A percentile compares a stretch with the other conserved stretches of the same genome.
phyloP scores from a whole-genome alignment of 2,113 vertebrate genomes.

The Anguilla japonica region DNA sequence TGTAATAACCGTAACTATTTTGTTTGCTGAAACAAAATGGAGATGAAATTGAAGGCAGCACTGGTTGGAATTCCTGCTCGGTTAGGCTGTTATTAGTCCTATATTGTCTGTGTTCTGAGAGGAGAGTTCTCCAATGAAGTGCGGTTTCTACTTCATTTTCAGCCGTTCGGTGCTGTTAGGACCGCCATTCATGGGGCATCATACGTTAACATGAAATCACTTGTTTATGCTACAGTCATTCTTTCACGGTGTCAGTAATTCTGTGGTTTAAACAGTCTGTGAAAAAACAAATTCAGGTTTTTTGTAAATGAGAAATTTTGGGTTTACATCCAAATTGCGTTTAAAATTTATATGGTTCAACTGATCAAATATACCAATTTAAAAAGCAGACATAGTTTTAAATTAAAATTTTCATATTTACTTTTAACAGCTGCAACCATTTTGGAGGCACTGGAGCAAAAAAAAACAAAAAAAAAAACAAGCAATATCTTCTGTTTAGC shows the following conservation, averaged over 20 bases:
- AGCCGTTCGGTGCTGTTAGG: neutral
- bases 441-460: neutral
- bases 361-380: too few species aligned
- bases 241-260: constrained; percentile 2
- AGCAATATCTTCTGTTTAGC: neutral
- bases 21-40: neutral
- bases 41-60: neutral
- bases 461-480: neutral
- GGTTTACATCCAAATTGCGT: neutral
- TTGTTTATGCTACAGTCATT: constrained; percentile 18
- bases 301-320: neutral
- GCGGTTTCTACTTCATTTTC: neutral
- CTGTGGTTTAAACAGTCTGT: neutral
- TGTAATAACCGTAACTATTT: neutral
- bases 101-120: neutral
- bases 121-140: neutral
- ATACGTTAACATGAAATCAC: constrained; percentile 31
- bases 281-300: neutral
- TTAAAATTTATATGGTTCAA: too few species aligned
- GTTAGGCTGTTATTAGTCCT: neutral
- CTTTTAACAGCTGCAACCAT: too few species aligned
- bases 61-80: neutral
- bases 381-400: too few species aligned
- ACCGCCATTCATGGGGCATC: constrained; percentile 11
- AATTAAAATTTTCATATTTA: too few species aligned